phyloP scores from a whole-genome alignment of 1,140 invertebrate genomes.

The Cotesia chilonis region DNA sequence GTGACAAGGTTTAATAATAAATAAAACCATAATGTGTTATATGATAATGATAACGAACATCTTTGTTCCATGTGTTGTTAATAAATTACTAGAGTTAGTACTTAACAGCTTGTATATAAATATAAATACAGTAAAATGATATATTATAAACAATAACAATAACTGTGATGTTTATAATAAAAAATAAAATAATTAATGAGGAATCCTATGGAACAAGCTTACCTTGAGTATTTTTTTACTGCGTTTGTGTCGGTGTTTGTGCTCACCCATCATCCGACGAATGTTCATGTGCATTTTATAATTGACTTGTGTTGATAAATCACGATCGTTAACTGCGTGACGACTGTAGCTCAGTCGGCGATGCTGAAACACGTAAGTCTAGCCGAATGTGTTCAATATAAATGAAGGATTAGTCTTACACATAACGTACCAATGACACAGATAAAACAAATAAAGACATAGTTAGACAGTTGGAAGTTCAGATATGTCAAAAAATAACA shows the following conservation, averaged over 20 bases:
- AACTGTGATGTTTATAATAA: neutral
- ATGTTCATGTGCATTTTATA: constrained; percentile 93
- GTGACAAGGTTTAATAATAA: too few relatives aligned
- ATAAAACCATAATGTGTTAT: too few relatives aligned
- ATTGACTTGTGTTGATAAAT: constrained; percentile 85
- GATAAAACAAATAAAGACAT: neutral
- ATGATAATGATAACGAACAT: too few relatives aligned
- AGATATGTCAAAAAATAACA: constrained; percentile 2
- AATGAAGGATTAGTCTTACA: constrained; percentile 7
- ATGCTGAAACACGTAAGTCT: constrained; percentile 71
- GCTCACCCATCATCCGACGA: constrained; percentile 82
- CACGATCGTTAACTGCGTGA: constrained; percentile 87
- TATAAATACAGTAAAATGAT: too few relatives aligned
- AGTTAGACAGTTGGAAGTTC: neutral
- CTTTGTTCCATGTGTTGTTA: too few relatives aligned
- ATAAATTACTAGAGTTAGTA: too few relatives aligned
- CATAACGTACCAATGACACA: neutral
- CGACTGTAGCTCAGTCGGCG: constrained; percentile 89
- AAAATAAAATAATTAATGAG: neutral
- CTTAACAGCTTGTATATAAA: too few relatives aligned
- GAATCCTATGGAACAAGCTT: constrained; percentile 28
- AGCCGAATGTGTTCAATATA: constrained; percentile 36
- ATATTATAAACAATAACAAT: neutral
- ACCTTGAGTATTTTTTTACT: constrained; percentile 74
- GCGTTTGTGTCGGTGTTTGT: constrained; percentile 82